Base-by-base conservation (phyloP, 1,140 invertebrate species). In the Drosophila ambigua region DNA sequence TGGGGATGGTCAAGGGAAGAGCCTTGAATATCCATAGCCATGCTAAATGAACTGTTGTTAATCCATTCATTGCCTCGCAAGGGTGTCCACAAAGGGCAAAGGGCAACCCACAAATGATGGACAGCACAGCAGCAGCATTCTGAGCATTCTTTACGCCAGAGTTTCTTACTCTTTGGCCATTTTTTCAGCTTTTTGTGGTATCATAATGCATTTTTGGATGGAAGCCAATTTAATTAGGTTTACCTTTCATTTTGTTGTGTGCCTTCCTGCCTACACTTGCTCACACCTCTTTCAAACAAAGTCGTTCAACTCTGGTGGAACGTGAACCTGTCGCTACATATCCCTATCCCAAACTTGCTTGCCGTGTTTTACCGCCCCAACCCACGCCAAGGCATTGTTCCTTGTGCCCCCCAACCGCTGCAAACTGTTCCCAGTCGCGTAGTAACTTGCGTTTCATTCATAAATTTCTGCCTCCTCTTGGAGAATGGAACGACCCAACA, bases 381-480 rank as follows among this genome's bases (percentile, higher is more conserved):
- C 4, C 59, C 13, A 24, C 31, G 9, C 23, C 31, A 15, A 28
- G 6, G 5, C 35, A n/a, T 41, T 23, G 15, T 23, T 48, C 6
- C 26, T 49, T 20, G 59, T 49, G 23, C 31, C 11, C 35, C 35
- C 4, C 4, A 28, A 7, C 26, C 16, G 7, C 2, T 7, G 31
- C 28, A 24, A 60, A 65, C 51, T 76, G 73, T 77, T 62, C 63
- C 72, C 55, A 55, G 50, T 45, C 28, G 54, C 55, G 55, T 76
- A 76, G 72, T 76, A 76, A 67, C 24, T 45, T 61, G 48, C 26
- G 62, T 49, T 82, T 82, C 79, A 82, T 82, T 82, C 79, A 82
- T 82, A 77, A 82, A 74, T 82, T 52, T 60, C 24, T 28, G 9
- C 15, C 54, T 43, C 9, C 51, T 35, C 46, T 41, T 35, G 15